A percentile compares a stretch with the other conserved stretches of the same genome.
phyloP scores from a whole-genome alignment of 2,888 invertebrate species.

The Parapristionchus giblindavisi region DNA sequence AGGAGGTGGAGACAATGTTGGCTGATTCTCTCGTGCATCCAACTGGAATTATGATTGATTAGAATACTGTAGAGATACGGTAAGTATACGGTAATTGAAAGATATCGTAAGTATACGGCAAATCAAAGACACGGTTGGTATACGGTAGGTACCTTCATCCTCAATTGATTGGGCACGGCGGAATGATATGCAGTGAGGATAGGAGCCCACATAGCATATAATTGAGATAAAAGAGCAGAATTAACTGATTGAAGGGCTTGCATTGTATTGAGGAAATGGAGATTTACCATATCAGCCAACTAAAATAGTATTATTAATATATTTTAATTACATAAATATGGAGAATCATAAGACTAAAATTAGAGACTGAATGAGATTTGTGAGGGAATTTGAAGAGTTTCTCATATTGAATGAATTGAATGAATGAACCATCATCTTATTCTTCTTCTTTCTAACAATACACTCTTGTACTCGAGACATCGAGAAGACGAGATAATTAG shows the following conservation, averaged over 20 bases:
- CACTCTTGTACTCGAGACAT: too few relatives aligned
- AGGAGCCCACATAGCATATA: slow-evolving; percentile 90
- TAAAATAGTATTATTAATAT: slow-evolving; percentile 71
- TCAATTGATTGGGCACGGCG: slow-evolving; percentile 75
- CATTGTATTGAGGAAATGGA: slow-evolving; percentile 91
- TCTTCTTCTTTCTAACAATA: too few relatives aligned
- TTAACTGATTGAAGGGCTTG: slow-evolving; percentile 86
- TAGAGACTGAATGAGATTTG: not conserved
- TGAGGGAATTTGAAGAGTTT: too few relatives aligned
- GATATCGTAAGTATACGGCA: not conserved
- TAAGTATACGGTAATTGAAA: too few relatives aligned
- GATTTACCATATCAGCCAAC: slow-evolving; percentile 96
- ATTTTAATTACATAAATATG: too few relatives aligned
- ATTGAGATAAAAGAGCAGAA: slow-evolving; percentile 64
- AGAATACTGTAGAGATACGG: not conserved
- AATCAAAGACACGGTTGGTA: not conserved
- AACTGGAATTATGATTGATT: slow-evolving; percentile 71
- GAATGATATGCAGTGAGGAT: slow-evolving; percentile 90
- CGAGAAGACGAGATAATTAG: too few relatives aligned
- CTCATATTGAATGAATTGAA: too few relatives aligned
- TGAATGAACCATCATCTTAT: too few relatives aligned
- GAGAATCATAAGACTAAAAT: not conserved
- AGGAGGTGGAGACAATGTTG: slow-evolving; percentile 73
- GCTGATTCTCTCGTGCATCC: slow-evolving; percentile 86
- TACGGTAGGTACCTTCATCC: slow-evolving; percentile 39